Base-by-base conservation (phyloP, 2,113 vertebrate genomes). In the Etia nguti region DNA sequence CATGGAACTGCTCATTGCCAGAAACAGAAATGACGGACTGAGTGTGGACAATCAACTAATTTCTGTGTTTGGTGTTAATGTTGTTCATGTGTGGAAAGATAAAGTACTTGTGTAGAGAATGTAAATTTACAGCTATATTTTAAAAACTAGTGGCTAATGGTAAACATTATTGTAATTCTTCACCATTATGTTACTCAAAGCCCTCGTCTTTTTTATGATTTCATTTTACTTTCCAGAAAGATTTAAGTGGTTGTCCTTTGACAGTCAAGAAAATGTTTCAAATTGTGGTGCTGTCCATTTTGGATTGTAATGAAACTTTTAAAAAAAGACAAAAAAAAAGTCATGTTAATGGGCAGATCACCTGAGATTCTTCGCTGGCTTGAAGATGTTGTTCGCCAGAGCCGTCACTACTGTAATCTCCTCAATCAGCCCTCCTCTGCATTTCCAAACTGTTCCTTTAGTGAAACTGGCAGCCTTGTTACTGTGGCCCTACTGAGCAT, bases 111-210 rank as follows among this genome's bases (percentile, higher is more conserved):
- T 98, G 98, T 99, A 99, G 98, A 98, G 98, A 99, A 99, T 99
- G 98, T 99, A 99, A 97, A 99, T 99, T 98, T 99, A 98, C 97
- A 97, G 98, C 98, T 99, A 98, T 98, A 98, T 98, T 99, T 99
- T 98, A 97, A 98, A 68, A 98, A 98, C 97, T 98, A 99, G 98
- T 97, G 97, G 98, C 98, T 98, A 95, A 96, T 94, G 98, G 98
- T 97, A 98, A 98, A 98, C 98, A 98, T 98, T 98, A 97, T 98
- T 97, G 98, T 99, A 98, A 98, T 98, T 98, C 97, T 97, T 98
- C 97, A 97, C 97, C 97, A 95, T 97, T 96, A 95, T 97, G 97
- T 97, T 98, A 96, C 97, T 93, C 92, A 97, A 97, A 97, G 22
- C 96, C 96, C 91, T 91, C 88, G 91, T 93, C 87, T 90, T 86